These are phyloP conservation scores for Neodon shergylaensis DNA, from an alignment of 2,113 vertebrate species.

Conservation along the genomic window DNA sequence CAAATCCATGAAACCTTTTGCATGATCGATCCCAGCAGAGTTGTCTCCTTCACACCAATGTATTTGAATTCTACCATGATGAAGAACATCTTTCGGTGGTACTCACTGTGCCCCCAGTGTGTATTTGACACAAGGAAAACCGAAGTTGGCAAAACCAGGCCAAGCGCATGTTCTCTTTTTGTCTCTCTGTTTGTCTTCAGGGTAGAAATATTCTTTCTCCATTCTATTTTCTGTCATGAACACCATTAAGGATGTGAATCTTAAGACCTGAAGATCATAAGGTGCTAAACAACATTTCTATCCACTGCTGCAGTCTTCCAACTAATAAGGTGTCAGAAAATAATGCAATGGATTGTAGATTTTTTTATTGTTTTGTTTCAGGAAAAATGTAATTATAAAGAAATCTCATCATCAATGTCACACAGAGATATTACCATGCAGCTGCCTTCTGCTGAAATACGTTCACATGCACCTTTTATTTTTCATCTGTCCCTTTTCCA, in stretches of 20 bases:
- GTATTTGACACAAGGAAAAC: background rate
- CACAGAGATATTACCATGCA: background rate
- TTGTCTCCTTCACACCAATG: background rate
- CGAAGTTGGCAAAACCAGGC: background rate
- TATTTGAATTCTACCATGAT: background rate
- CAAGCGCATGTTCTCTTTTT: background rate
- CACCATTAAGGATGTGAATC: background rate
- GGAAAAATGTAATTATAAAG: background rate
- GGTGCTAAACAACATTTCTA: background rate
- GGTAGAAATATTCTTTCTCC: background rate
- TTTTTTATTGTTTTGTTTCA: constrained; percentile 4
- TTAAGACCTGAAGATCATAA: background rate
- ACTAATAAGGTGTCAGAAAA: background rate
- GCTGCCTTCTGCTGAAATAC: background rate
- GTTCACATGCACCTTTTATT: background rate
- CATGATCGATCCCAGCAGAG: background rate
- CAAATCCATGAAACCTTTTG: background rate
- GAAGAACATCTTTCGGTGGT: background rate
- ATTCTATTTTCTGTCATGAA: background rate
- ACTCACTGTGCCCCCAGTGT: background rate
- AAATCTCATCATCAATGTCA: background rate
- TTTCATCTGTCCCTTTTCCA: background rate
- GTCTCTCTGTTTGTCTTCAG: background rate
- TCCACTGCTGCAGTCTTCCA: background rate
- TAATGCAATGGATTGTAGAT: background rate